Base-by-base conservation (phyloP, 1,140 invertebrate genomes). In the Magallana angulata region DNA sequence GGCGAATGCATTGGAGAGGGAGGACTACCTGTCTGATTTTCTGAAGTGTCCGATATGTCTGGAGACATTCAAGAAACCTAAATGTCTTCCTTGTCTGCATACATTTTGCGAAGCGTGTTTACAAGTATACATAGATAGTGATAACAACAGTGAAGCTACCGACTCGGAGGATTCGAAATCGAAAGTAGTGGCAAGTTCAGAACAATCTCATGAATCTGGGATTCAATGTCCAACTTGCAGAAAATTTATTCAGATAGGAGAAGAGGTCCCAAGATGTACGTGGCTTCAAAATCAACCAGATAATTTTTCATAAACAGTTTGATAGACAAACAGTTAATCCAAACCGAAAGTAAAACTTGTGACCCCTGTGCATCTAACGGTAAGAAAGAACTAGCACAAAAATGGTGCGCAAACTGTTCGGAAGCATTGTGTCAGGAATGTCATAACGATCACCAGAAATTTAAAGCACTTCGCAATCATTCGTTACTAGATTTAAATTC, bases 81-180 rank as follows among this genome's bases (percentile, higher is more conserved):
- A 90, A 85, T 87, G 87, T 56, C 85, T 92, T 24, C 90, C 90
- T 91, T 92, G 92, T 83, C 84, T 89, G 30, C 92, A 92, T 82
- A 90, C 89, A 30, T 92, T 90, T 85, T 92, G 92, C 60, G 82
- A 88, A 71, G 30, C 76, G 0, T 92, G 92, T 88, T 85, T 92
- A 12, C 68, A 85, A 16, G 57, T 58, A 14, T 90, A 88, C 84
- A 85, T 91, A 24, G 84, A 71, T n/a, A 84, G 56, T n/a, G 18
- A 48, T 0, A 84, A 1, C 3, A 57, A 60, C 7, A 24, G 36
- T 76, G 12, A 76, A 76, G 24, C 68, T 24, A 30, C 7, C 24
- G 36, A 30, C 24, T 36, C 24, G 0, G 68, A 76, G 12, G 24
- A 76, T 12, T 76, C 24, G 7, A 76, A 76, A 76, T 30, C 68